Base-by-base conservation (phyloP, 2,888 invertebrate species). In the Ecliptopera silaceata region DNA sequence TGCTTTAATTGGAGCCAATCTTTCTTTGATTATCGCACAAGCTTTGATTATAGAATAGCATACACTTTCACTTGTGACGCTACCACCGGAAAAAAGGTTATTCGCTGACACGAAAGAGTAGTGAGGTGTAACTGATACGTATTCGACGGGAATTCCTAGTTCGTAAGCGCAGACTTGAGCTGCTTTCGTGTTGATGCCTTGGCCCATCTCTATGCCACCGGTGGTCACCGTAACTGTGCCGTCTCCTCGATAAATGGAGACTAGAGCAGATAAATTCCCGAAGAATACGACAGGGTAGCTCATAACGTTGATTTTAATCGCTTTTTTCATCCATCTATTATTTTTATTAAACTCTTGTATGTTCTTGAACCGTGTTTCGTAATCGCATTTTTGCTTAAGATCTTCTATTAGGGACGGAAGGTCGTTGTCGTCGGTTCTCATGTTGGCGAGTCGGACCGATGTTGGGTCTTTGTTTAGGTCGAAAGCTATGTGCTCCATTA, bases 251-350 rank as follows among this genome's bases (percentile, higher is more conserved):
- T 94, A 96, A 54, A 97, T 93, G 0, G 94, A 91, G n/a, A 96
- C 88, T 15, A 93, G 86, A 0, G 94, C 93, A 46, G 93, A 88
- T 58, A 83, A 94, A 47, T 92, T 92, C 0, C 93, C 88, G 20
- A 84, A 76, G 29, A 91, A 77, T 0, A 80, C 67, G 1, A 94
- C 83, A 0, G 93, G 92, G 86, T 94, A 97, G 66, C 93, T 93
- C 93, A 96, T 93, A 2, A 95, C 92, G 8, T 94, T 89, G 4
- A 96, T 72, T 11, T 94, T 87, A 1, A 96, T 80, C 0, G 95
- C 97, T 32, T 93, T 93, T 77, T 97, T 97, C 69, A 93, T 95
- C 97, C 97, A 97, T 20, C 84, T 68, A 82, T 97, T 96, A 46
- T 92, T 90, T 64, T 84, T 84, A 70, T 96, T 96, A 70, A 93